A percentile compares a stretch with the other conserved stretches of the same genome.
Evolutionary conservation across 2,888 invertebrate genomes (phyloP).

Genomic region (Noctua janthe): DNA sequence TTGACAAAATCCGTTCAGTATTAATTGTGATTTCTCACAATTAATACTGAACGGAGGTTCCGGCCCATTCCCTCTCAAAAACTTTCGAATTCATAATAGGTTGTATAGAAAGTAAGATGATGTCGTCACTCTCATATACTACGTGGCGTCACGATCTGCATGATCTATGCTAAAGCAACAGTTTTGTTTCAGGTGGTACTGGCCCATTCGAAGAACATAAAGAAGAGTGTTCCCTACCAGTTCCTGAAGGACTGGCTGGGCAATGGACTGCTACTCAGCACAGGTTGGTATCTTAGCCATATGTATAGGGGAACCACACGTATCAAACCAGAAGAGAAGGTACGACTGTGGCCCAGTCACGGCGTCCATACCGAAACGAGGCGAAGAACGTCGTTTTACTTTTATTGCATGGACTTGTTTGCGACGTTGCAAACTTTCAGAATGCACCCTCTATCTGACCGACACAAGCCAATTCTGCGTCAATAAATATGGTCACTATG

Average conservation of each 20-base stretch:
- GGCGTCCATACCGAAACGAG: background rate
- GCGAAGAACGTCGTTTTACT: background rate
- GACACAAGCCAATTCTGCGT: background rate
- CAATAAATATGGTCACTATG: background rate
- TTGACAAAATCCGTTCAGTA: no score
- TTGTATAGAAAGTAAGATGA: no score
- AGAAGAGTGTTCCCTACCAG: slow-evolving; percentile 87
- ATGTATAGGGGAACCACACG: background rate
- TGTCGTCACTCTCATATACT: background rate
- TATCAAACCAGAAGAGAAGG: background rate
- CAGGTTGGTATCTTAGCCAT: slow-evolving; percentile 66
- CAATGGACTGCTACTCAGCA: slow-evolving; percentile 86
- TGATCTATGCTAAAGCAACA: background rate
- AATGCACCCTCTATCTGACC: background rate
- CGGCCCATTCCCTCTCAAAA: no score
- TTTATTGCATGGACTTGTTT: no score
- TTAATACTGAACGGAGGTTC: no score
- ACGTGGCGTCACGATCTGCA: background rate
- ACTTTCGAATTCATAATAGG: no score
- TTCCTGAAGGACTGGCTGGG: slow-evolving; percentile 89
- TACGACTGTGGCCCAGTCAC: background rate
- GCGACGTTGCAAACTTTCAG: background rate
- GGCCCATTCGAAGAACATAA: slow-evolving; percentile 87
- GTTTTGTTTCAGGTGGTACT: slow-evolving; percentile 81
- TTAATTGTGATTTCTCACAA: no score